Conservation (phyloP, 2,888 invertebrate species). For the Laspeyria flexula region DNA sequence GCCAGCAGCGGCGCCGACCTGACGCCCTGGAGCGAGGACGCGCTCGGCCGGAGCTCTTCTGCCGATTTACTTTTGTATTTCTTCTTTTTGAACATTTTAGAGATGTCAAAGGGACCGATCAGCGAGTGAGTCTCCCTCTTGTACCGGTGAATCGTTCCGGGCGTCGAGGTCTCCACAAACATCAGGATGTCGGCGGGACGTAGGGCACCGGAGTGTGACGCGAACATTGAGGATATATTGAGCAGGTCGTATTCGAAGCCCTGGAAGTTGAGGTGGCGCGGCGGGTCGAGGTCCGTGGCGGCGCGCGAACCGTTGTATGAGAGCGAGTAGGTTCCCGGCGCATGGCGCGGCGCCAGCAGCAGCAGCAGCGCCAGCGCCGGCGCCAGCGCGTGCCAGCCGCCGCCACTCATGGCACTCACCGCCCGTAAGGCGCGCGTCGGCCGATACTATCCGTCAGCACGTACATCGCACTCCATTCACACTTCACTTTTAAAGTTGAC, state of each 20-base stretch:
- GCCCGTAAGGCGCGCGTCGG: not conserved
- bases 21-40: conserved; percentile 48
- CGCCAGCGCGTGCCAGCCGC: conserved; percentile 9
- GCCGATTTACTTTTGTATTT: conserved; percentile 42
- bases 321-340: not conserved
- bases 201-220: not conserved
- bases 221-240: conserved; percentile 18
- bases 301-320: not conserved
- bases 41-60: conserved; percentile 43
- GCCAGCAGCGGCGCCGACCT: not conserved
- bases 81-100: conserved; percentile 64
- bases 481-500: not conserved
- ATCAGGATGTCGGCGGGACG: conserved; percentile 6
- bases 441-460: no score
- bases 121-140: conserved; percentile 62
- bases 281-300: conserved; percentile 3
- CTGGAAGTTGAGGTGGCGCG: conserved; percentile 3
- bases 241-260: conserved; percentile 15
- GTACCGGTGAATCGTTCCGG: conserved; percentile 20
- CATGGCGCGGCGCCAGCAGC: not conserved
- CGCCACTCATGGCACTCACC: conserved; percentile 3
- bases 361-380: conserved; percentile 21
- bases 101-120: conserved; percentile 71
- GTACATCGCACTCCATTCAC: no score
- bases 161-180: conserved; percentile 9